Percentiles rank a stretch among this genome's conserved stretches.
Evolutionary conservation across 2,797 vertebrate genomes (phyloP).

Genomic region (Zalophus californianus): DNA sequence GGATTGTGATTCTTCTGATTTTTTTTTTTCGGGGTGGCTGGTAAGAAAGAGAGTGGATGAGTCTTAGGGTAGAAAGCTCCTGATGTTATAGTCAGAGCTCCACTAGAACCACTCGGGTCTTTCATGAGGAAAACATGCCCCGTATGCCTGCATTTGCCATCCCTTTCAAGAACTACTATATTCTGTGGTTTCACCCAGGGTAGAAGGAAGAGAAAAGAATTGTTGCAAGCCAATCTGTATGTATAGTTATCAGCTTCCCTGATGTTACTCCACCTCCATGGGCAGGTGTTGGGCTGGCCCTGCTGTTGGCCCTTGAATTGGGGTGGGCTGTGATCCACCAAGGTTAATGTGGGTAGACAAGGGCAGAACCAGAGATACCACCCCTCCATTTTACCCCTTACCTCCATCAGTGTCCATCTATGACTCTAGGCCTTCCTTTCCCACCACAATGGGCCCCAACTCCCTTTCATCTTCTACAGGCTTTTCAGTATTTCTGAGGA

Average conservation of each 20-base stretch:
- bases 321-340: background rate
- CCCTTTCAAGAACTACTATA: background rate
- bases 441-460: background rate
- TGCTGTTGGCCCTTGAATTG: background rate
- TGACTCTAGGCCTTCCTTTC: background rate
- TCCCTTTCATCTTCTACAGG: background rate
- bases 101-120: background rate
- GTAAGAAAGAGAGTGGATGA: background rate
- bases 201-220: background rate
- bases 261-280: background rate
- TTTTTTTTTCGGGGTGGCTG: background rate
- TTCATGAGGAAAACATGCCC: background rate
- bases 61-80: background rate
- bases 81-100: background rate
- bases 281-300: background rate
- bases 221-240: background rate
- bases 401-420: background rate
- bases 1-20: background rate
- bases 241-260: background rate
- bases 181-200: background rate
- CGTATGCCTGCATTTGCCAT: background rate
- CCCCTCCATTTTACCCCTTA: background rate
- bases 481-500: background rate
- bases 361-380: background rate
- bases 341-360: background rate